These are phyloP conservation scores for Arge pagana DNA, from an alignment of 2,888 invertebrate species.

Conservation along the genomic window DNA sequence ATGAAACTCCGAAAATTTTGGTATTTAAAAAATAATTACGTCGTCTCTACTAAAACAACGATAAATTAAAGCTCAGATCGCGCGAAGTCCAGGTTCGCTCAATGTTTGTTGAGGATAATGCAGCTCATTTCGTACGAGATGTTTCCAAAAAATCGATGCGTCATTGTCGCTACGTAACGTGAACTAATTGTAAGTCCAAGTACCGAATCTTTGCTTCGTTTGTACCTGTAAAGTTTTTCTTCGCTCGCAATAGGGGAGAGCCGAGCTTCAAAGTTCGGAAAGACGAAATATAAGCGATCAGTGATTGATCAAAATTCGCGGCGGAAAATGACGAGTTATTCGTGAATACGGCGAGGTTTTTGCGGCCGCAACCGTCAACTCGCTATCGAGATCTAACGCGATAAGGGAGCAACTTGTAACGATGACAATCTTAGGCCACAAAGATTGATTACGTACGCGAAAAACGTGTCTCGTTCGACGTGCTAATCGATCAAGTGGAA, in stretches of 20 bases:
- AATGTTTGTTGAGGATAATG: no score
- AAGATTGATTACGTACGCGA: constrained; percentile 38
- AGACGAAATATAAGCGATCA: constrained; percentile 4
- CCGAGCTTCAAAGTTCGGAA: background rate
- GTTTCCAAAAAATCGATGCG: no score
- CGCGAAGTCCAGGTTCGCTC: no score
- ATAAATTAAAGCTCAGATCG: no score
- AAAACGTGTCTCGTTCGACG: constrained; percentile 13
- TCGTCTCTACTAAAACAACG: no score
- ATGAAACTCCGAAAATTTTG: no score
- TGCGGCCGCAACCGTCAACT: background rate
- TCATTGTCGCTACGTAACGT: no score
- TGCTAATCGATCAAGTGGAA: constrained; percentile 22
- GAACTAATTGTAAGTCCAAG: no score
- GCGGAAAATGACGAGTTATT: background rate
- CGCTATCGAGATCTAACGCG: constrained; percentile 30
- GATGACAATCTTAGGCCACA: constrained; percentile 39
- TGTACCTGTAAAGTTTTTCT: background rate
- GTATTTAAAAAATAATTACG: no score
- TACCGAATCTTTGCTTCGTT: no score
- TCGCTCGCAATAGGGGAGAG: no score
- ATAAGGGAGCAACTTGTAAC: constrained; percentile 43
- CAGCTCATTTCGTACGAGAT: no score
- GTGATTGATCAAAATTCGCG: constrained; percentile 8
- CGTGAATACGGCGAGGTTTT: background rate